Evolutionary conservation across 2,113 vertebrate species (phyloP).

Genomic region (Colaptes auratus): DNA sequence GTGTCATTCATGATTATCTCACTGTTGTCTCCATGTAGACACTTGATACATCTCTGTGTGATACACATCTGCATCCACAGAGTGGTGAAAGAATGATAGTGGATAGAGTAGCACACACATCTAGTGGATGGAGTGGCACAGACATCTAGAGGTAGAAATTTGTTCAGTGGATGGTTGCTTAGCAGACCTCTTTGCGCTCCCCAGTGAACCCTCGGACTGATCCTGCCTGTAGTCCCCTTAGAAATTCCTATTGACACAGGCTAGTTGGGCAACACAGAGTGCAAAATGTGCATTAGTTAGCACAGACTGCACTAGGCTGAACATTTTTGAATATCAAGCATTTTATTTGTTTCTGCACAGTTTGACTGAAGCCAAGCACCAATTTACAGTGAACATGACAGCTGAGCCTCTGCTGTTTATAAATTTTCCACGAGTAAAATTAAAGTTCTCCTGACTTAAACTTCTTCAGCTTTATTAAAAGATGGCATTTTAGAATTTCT

Average conservation of each 20-base stretch:
- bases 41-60: not conserved
- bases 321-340: not conserved
- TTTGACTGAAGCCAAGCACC: not conserved
- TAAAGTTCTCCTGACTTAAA: not conserved
- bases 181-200: not conserved
- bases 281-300: not conserved
- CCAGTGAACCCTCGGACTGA: rapidly evolving
- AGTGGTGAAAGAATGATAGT: not conserved
- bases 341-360: not conserved
- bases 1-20: not conserved
- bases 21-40: not conserved
- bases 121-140: not conserved
- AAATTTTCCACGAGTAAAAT: not conserved
- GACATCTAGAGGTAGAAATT: not conserved
- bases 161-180: not conserved
- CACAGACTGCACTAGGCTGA: not conserved
- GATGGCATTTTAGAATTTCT: conserved; percentile 1
- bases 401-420: not conserved
- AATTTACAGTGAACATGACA: not conserved
- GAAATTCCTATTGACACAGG: not conserved
- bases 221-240: not conserved
- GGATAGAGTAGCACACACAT: not conserved
- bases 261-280: not conserved
- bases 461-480: conserved; percentile 16
- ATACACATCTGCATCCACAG: not conserved